Conservation (phyloP, 2,888 invertebrate species). For the Heliconius sara region DNA sequence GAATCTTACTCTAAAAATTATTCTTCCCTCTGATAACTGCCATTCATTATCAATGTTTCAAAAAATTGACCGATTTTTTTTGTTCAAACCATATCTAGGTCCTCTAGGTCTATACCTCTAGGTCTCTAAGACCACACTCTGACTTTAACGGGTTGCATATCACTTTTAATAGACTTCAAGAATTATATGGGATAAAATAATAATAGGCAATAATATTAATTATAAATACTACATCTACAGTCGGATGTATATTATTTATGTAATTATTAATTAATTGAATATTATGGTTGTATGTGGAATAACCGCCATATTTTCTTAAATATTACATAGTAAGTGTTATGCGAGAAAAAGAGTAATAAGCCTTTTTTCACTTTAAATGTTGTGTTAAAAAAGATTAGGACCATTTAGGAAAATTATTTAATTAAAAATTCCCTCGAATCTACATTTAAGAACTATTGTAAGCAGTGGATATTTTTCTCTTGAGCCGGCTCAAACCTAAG, state of each 20-base stretch:
- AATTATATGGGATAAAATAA: conserved; percentile 31
- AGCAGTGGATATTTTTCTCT: not conserved
- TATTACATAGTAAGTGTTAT: not conserved
- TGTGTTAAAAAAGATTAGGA: too few relatives aligned
- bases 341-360: too few relatives aligned
- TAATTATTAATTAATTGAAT: conserved; percentile 42
- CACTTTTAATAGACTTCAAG: conserved; percentile 18
- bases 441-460: too few relatives aligned
- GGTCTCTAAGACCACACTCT: not conserved
- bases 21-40: too few relatives aligned
- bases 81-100: too few relatives aligned
- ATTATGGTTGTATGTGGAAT: conserved; percentile 16
- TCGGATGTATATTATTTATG: conserved; percentile 39
- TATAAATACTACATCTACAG: conserved; percentile 31
- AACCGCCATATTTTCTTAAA: not conserved
- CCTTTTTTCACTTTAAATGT: too few relatives aligned
- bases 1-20: too few relatives aligned
- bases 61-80: too few relatives aligned
- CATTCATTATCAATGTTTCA: too few relatives aligned
- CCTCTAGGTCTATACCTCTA: too few relatives aligned
- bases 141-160: conserved; percentile 14
- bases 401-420: too few relatives aligned
- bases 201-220: conserved; percentile 34
- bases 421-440: too few relatives aligned
- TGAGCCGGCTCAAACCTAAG: not conserved